These are phyloP conservation scores for Ophion slaviceki DNA, from an alignment of 2,888 invertebrate species.

Conservation along the genomic window DNA sequence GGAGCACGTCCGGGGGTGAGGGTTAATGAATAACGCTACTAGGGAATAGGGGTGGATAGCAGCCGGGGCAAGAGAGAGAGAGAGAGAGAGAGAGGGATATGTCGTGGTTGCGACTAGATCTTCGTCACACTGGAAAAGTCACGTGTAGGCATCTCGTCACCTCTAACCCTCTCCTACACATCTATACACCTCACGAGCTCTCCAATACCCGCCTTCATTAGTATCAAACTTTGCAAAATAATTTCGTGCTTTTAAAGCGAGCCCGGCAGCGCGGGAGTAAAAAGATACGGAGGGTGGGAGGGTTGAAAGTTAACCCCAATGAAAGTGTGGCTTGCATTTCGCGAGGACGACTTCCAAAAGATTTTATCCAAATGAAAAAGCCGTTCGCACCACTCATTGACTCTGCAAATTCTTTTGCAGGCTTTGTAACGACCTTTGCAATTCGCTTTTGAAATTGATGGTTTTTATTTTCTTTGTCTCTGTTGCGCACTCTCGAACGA, in stretches of 20 bases:
- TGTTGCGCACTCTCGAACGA: conserved; percentile 13
- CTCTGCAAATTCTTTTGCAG: conserved; percentile 27
- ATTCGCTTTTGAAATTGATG: conserved; percentile 54
- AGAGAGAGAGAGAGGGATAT: conserved; percentile 14
- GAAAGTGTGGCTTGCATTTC: conserved; percentile 39
- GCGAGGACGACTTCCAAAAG: conserved; percentile 55
- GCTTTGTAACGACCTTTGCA: conserved; percentile 10
- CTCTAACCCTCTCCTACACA: conserved; percentile 1
- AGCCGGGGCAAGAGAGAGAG: neutral
- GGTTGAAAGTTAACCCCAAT: conserved; percentile 15
- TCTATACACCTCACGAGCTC: conserved; percentile 2
- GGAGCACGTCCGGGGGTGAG: conserved; percentile 2
- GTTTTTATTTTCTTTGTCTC: neutral
- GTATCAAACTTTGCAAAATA: conserved; percentile 58
- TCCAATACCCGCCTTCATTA: conserved; percentile 58
- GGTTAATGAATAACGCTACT: conserved; percentile 49
- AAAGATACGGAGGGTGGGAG: neutral
- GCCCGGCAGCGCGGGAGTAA: neutral
- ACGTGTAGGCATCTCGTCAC: conserved; percentile 40
- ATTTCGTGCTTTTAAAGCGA: conserved; percentile 1
- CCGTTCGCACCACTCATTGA: conserved; percentile 54
- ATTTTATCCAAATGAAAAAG: conserved; percentile 65
- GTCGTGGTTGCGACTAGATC: conserved; percentile 33
- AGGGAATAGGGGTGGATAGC: neutral
- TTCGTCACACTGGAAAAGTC: conserved; percentile 43